Conservation (phyloP, 2,113 vertebrate species). For the Petrocephalus zakoni region DNA sequence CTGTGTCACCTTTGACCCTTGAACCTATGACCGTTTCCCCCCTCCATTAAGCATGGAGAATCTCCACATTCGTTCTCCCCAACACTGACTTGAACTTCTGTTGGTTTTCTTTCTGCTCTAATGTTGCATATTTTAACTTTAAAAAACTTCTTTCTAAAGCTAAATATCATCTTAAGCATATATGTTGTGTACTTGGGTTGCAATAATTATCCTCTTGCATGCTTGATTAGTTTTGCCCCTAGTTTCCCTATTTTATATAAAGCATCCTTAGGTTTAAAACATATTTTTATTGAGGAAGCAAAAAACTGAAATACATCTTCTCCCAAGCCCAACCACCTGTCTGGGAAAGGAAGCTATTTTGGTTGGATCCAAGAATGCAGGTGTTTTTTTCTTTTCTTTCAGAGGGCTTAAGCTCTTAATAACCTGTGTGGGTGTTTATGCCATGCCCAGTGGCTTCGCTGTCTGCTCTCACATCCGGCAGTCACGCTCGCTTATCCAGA, state of each 20-base stretch:
- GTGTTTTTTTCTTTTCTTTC: not conserved
- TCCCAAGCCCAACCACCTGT: not conserved
- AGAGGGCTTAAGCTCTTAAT: not conserved
- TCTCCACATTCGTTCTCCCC: not conserved
- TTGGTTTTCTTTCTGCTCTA: not conserved
- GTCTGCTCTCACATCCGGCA: not conserved
- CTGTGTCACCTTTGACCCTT: not conserved
- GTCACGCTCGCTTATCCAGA: not conserved
- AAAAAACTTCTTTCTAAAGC: not conserved
- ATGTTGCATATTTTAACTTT: not conserved
- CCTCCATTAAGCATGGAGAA: not conserved
- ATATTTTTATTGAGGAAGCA: not conserved
- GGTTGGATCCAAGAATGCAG: not conserved
- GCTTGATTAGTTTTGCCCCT: not conserved
- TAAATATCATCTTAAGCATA: not conserved
- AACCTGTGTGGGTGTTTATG: not conserved
- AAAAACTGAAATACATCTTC: not conserved
- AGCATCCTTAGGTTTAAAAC: not conserved
- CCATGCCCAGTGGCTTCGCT: not conserved
- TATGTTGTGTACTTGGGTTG: not conserved
- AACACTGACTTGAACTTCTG: not conserved
- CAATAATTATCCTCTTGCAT: not conserved
- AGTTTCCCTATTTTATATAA: not conserved
- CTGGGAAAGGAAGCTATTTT: not conserved
- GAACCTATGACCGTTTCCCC: not conserved